Conservation (phyloP, 2,888 invertebrate genomes). For the Drosophila lacicola region DNA sequence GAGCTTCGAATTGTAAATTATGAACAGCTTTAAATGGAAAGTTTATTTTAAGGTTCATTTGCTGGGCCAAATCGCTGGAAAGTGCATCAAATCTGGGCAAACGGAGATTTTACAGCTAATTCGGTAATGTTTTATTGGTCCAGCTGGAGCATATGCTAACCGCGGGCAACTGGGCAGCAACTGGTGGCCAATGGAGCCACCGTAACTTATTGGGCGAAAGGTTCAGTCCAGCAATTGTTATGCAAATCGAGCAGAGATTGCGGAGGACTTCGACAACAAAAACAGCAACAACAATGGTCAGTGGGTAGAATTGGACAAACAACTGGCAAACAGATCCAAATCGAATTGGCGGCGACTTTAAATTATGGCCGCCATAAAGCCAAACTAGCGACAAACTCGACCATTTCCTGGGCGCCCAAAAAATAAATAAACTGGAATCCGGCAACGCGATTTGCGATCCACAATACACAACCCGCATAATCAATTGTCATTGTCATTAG, state of each 20-base stretch:
- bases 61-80: conserved; percentile 37
- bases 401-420: conserved; percentile 60
- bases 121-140: conserved; percentile 66
- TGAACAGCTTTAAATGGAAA: conserved; percentile 46
- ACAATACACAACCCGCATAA: conserved; percentile 59
- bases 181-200: conserved; percentile 20
- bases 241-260: conserved; percentile 76
- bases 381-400: conserved; percentile 47
- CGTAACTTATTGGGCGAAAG: conserved; percentile 73
- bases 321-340: conserved; percentile 56
- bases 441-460: not conserved
- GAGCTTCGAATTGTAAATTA: not conserved
- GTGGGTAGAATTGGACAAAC: conserved; percentile 71
- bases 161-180: conserved; percentile 27
- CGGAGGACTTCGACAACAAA: conserved; percentile 37
- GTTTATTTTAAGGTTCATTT: conserved; percentile 69
- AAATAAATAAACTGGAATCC: conserved; percentile 14
- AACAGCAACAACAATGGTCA: conserved; percentile 55
- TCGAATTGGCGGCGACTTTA: conserved; percentile 65
- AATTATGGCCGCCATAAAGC: conserved; percentile 72
- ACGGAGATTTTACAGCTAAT: conserved; percentile 54
- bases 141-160: conserved; percentile 39
- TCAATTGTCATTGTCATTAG: conserved; percentile 78
- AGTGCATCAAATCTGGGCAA: conserved; percentile 54
- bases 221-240: conserved; percentile 72